Evolutionary conservation across 1,140 invertebrate genomes (phyloP).

Genomic region (Megathymus violae): DNA sequence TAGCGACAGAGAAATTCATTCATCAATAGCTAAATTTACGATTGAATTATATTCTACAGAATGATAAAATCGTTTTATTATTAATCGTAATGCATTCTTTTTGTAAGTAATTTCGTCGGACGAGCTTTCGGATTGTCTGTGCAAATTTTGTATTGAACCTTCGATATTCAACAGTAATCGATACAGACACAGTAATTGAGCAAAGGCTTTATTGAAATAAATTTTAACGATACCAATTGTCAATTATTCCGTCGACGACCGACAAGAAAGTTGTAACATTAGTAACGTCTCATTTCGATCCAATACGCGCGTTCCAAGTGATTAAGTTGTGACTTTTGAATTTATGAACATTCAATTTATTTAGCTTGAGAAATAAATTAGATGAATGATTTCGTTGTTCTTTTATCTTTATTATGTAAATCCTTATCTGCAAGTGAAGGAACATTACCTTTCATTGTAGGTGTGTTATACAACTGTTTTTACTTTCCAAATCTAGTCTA

Average conservation of each 20-base stretch:
- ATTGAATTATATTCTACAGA: too few species aligned
- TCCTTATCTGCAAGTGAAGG: too few species aligned
- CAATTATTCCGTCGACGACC: conserved; percentile 55
- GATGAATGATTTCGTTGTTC: background rate
- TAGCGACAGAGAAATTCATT: too few species aligned
- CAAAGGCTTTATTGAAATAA: conserved; percentile 41
- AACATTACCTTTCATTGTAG: too few species aligned
- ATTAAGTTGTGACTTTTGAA: conserved; percentile 7
- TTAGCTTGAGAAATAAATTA: too few species aligned
- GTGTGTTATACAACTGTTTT: too few species aligned
- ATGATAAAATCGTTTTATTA: too few species aligned
- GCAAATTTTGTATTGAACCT: conserved; percentile 21
- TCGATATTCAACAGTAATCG: conserved; percentile 22
- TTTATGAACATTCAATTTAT: background rate
- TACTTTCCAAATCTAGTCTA: too few species aligned
- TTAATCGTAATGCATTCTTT: too few species aligned
- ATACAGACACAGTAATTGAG: conserved; percentile 22
- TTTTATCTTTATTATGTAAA: too few species aligned
- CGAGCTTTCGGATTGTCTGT: conserved; percentile 1
- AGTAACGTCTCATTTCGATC: conserved; percentile 35
- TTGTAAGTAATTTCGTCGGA: conserved; percentile 11
- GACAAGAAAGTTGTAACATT: conserved; percentile 45
- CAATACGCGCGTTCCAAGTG: conserved; percentile 1
- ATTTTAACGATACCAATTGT: conserved; percentile 48
- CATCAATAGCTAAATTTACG: too few species aligned